Base-by-base conservation (phyloP, 2,797 vertebrate genomes). In the Molossus molossus region DNA sequence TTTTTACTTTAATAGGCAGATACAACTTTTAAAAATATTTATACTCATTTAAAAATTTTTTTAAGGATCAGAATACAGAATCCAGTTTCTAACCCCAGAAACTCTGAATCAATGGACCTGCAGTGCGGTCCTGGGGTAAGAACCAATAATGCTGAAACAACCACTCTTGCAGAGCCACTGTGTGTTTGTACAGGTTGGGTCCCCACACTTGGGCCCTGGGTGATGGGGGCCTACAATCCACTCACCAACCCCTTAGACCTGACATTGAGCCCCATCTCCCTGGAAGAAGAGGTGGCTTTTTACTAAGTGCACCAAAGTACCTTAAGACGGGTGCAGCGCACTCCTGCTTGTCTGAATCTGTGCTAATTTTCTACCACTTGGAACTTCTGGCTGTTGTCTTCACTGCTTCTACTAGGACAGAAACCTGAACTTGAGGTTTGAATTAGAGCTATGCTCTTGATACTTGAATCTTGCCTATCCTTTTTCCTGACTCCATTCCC, bases 1-100 rank as follows among this genome's bases (percentile, higher is more conserved):
- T 90, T 93, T 83, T 87, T 1, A 37, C 65, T 90, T 96, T n/a
- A 83, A 62, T 62, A 88, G 23, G 40, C 29, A 91, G 7, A 21
- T 13, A 70, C 25, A 75, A 70, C 11, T 75, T 92, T 50, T 53
- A 23, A 65, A 91, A 37, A 29, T 18, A 72, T 48, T 70, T 15
- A 69, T n/a, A 65, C 53, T 15, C 25, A 25, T 70, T 72, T 62
- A 21, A 60, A 45, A 45, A 45, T 45, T 45, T 45, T 33, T 82
- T 75, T 93, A 76, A 82, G 50, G 37, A 27, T 80, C 3, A 27
- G 62, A 90, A 77, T 91, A 73, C 15, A 84, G n/a, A 60, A 90
- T 93, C 58, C 12, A 86, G 40, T 33, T 77, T 11, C 27, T 84
- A 48, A 48, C 23, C 40, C 55, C 53, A 70, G 25, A 53, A 94